Evolutionary conservation across 2,888 invertebrate species (phyloP).

Genomic region (Villa cingulata): DNA sequence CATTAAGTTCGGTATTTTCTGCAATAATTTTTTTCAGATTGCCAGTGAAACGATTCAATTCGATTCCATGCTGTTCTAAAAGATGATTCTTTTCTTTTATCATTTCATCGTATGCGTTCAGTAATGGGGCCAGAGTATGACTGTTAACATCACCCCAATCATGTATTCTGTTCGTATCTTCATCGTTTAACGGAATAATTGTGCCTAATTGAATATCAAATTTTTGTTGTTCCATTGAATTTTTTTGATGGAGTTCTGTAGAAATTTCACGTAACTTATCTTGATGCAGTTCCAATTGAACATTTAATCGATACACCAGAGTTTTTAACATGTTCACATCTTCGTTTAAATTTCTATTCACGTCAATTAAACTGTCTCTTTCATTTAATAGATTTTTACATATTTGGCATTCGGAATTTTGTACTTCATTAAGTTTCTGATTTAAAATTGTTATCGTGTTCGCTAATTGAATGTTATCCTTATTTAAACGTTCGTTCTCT

Average conservation of each 20-base stretch:
- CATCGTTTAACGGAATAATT: not conserved
- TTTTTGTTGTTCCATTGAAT: not conserved
- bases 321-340: slow-evolving; percentile 64
- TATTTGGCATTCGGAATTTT: slow-evolving; percentile 30
- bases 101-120: slow-evolving; percentile 68
- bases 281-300: slow-evolving; percentile 64
- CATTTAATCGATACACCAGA: slow-evolving; percentile 61
- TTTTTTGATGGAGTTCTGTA: not conserved
- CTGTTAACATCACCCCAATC: slow-evolving; percentile 21
- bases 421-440: slow-evolving; percentile 34
- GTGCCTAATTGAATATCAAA: not conserved
- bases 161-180: not conserved
- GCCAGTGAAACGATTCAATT: slow-evolving; percentile 56
- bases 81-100: slow-evolving; percentile 61
- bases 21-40: slow-evolving; percentile 53
- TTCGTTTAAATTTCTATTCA: slow-evolving; percentile 45
- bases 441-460: slow-evolving; percentile 41
- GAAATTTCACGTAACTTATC: slow-evolving; percentile 43
- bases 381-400: slow-evolving; percentile 15
- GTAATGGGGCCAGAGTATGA: slow-evolving; percentile 44
- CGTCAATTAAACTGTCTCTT: slow-evolving; percentile 18
- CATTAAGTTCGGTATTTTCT: slow-evolving; percentile 53
- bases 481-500: slow-evolving; percentile 46
- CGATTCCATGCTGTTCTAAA: slow-evolving; percentile 53
- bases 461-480: slow-evolving; percentile 38